phyloP scores from a whole-genome alignment of 2,888 invertebrate species.

The Pyrocoelia pectoralis region DNA sequence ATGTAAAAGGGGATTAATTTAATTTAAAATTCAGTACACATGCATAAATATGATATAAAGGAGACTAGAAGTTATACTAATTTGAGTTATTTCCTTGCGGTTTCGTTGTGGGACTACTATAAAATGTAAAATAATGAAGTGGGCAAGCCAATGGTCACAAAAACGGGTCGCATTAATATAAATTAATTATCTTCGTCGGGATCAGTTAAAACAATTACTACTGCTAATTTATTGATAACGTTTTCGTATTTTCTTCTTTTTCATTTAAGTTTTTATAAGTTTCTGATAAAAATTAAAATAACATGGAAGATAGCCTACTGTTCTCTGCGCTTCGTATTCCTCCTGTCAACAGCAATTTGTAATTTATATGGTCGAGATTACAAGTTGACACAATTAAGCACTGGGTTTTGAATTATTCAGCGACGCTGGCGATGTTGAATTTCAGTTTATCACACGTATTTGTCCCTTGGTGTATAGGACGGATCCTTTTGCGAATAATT shows the following conservation, averaged over 20 bases:
- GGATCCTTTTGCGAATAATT: conserved; percentile 32
- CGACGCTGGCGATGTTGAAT: conserved; percentile 28
- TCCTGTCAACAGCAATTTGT: conserved; percentile 36
- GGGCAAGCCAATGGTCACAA: conserved; percentile 21
- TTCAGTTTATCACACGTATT: conserved; percentile 34
- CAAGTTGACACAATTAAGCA: conserved; percentile 41
- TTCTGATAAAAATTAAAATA: background rate
- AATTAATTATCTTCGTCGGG: conserved; percentile 30
- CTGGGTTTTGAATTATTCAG: conserved; percentile 34
- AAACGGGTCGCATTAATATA: conserved; percentile 32
- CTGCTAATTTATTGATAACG: conserved; percentile 22
- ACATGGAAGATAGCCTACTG: background rate
- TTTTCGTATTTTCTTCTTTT: conserved; percentile 12
- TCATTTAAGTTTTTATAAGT: background rate
- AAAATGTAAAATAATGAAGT: conserved; percentile 32
- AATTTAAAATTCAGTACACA: conserved; percentile 24
- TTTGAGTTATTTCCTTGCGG: conserved; percentile 29
- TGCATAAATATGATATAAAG: conserved; percentile 24
- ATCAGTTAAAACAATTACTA: conserved; percentile 29
- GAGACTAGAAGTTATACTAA: conserved; percentile 26
- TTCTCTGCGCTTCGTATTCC: conserved; percentile 10
- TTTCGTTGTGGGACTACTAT: conserved; percentile 19
- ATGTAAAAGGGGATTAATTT: conserved; percentile 2
- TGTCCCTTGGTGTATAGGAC: conserved; percentile 30
- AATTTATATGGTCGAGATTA: conserved; percentile 37